Evolutionary conservation across 2,888 invertebrate genomes (phyloP).

Genomic region (Sisyra nigra): DNA sequence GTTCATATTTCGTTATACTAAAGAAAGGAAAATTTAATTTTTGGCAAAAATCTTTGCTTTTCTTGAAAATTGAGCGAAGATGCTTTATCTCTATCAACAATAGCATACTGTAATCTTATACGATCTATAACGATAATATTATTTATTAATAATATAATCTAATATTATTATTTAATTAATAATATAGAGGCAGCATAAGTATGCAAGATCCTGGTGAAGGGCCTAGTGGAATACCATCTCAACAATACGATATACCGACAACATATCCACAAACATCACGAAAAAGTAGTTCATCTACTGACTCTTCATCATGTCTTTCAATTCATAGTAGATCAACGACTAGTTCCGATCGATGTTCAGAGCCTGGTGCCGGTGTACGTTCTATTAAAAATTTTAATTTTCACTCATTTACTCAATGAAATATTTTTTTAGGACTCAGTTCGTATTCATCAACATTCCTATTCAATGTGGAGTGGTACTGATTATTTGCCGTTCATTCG

Average conservation of each 20-base stretch:
- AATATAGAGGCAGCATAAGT: slow-evolving; percentile 27
- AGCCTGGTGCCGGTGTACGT: slow-evolving; percentile 26
- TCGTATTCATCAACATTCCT: slow-evolving; percentile 25
- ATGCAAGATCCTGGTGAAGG: slow-evolving; percentile 25
- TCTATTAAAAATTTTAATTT: too few species aligned
- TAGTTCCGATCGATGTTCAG: slow-evolving; percentile 31
- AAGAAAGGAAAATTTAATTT: slow-evolving; percentile 12
- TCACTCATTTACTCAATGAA: too few species aligned
- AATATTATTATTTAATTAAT: too few species aligned
- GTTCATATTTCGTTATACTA: too few species aligned
- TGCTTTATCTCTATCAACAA: too few species aligned
- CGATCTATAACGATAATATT: too few species aligned
- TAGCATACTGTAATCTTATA: too few species aligned
- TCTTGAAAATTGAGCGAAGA: too few species aligned
- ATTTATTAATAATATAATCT: too few species aligned
- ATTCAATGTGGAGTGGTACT: slow-evolving; percentile 31
- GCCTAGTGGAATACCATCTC: slow-evolving; percentile 23
- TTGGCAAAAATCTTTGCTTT: neutral
- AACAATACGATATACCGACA: slow-evolving; percentile 27
- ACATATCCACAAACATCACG: slow-evolving; percentile 31
- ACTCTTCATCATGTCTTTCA: slow-evolving; percentile 38
- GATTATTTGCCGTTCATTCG: slow-evolving; percentile 29
- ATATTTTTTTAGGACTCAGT: slow-evolving; percentile 23
- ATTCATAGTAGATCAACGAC: slow-evolving; percentile 37
- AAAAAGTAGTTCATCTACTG: slow-evolving; percentile 42